Conservation (phyloP, 2,888 invertebrate genomes). For the Chrysolina haemoptera region DNA sequence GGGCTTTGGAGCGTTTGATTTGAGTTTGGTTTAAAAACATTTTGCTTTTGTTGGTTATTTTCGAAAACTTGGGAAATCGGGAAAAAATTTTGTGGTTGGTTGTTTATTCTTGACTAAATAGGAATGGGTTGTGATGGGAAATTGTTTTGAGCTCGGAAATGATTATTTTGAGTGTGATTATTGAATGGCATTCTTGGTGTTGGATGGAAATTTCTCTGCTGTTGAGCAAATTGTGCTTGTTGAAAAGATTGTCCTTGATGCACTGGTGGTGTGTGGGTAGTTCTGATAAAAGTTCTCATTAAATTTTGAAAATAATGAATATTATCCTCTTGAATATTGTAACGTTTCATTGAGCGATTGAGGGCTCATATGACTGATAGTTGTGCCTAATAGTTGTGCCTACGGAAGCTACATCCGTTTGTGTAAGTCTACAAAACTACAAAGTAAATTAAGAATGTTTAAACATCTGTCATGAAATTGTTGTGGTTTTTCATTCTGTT, state of each 20-base stretch:
- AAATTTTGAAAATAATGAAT: conserved; percentile 29
- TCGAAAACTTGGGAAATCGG: background rate
- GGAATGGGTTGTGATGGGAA: conserved; percentile 5
- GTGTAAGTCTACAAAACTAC: conserved; percentile 35
- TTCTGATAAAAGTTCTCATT: background rate
- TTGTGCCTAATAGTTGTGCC: conserved; percentile 31
- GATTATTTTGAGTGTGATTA: conserved; percentile 11
- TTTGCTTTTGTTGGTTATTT: background rate
- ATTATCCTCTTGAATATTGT: conserved; percentile 33
- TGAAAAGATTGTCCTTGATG: background rate
- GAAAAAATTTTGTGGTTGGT: background rate
- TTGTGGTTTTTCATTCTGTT: conserved; percentile 43
- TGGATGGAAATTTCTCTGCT: background rate
- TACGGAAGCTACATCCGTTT: conserved; percentile 27
- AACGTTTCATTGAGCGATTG: conserved; percentile 2
- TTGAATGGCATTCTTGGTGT: conserved; percentile 1
- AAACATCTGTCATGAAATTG: conserved; percentile 43
- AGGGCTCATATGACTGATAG: conserved; percentile 32
- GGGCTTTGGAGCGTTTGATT: background rate
- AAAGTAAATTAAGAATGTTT: conserved; percentile 36
- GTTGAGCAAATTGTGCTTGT: background rate
- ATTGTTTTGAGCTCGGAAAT: background rate
- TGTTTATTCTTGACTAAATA: background rate
- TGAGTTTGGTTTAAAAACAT: conserved; percentile 25
- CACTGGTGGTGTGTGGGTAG: background rate